Base-by-base conservation (phyloP, 2,797 vertebrate genomes). In the Alcedo atthis region DNA sequence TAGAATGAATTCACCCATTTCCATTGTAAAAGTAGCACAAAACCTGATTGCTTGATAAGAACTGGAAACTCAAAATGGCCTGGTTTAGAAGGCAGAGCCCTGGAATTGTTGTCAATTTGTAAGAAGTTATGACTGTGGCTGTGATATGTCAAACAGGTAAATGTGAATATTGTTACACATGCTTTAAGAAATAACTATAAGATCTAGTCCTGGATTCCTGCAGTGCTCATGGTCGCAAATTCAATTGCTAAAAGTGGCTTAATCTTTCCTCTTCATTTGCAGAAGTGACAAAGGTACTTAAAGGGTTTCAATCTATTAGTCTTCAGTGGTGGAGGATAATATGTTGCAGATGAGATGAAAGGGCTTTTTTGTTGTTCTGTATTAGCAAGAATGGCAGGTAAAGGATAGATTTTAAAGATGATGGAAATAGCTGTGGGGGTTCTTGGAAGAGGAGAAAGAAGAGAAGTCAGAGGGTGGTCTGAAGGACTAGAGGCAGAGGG, bases 1-100 rank as follows among this genome's bases (percentile, higher is more conserved):
- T 63, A 63, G 80, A 59, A 16, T 59, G 43, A 89, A 85, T 95
- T 82, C 2, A 87, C 77, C 57, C 54, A 63, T 94, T 95, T 83
- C 87, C 35, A 81, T 92, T 85, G 82, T 73, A 85, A 82, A 92
- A 54, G 55, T 68, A 26, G 53, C 26, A 83, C 55, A 77, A 75
- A 89, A 51, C 79, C 16, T 67, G 77, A 92, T 92, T 88, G 80
- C 81, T 88, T 70, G 49, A 4, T 58, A 58, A 71, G 69, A 87
- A 19, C 35, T 93, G n/a, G 37, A 85, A 93, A 87, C 8, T 82
- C 58, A 74, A 37, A 89, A 84, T 43, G 37, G 45, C 17, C 49
- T 77, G 74, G 57, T 93, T 82, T 85, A 74, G 75, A 85, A 82
- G 58, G 37, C 64, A 90, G 62, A 82, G 42, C 46, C 24, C 80